These are phyloP conservation scores for Narcine bancroftii DNA, from an alignment of 2,113 vertebrate genomes.

Conservation along the genomic window DNA sequence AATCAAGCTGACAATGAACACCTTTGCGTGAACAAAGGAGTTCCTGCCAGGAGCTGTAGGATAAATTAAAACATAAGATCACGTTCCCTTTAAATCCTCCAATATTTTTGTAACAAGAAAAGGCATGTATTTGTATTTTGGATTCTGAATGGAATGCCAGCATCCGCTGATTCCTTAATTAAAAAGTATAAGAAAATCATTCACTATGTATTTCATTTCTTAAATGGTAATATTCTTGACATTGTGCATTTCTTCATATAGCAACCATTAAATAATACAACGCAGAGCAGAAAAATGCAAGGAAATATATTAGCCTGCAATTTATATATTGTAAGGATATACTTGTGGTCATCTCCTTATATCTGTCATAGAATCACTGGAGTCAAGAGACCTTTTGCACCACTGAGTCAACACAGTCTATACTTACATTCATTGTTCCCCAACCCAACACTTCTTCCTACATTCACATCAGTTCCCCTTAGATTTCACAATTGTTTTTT, in stretches of 20 bases:
- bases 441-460: too few species aligned
- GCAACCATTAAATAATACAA: not conserved
- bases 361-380: too few species aligned
- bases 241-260: not conserved
- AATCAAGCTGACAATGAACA: not conserved
- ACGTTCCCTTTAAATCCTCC: not conserved
- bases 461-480: too few species aligned
- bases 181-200: conserved; percentile 1
- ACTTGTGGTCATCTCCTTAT: not conserved
- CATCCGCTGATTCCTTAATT: not conserved
- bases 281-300: not conserved
- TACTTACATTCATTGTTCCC: too few species aligned
- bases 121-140: not conserved
- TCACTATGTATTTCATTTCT: not conserved
- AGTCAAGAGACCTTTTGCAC: too few species aligned
- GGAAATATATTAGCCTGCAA: not conserved
- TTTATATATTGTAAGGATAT: not conserved
- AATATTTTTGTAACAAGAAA: not conserved
- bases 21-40: not conserved
- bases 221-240: not conserved
- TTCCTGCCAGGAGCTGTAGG: not conserved
- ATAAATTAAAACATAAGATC: not conserved
- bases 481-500: too few species aligned
- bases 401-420: too few species aligned
- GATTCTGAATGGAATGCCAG: not conserved